Percentiles rank a stretch among this genome's conserved stretches.
Evolutionary conservation across 92 coral and sea anemone species (phyloP).

Genomic region (Epizoanthus ramosus): DNA sequence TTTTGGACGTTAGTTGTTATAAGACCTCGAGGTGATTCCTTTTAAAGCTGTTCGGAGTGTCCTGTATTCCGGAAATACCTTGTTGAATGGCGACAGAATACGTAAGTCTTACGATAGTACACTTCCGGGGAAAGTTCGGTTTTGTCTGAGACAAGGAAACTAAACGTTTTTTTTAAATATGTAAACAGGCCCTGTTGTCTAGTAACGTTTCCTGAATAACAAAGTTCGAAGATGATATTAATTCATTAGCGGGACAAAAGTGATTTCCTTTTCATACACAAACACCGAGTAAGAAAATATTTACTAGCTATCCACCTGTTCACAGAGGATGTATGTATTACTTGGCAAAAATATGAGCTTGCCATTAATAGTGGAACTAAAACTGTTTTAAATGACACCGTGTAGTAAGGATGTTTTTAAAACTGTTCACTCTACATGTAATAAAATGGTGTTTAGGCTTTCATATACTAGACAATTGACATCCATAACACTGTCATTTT

Average conservation of each 20-base stretch:
- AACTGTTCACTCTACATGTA: too few species aligned
- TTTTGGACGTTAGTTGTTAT: too few species aligned
- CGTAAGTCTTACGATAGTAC: constrained; percentile 39
- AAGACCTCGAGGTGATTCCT: neutral
- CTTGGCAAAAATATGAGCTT: too few species aligned
- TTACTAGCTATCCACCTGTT: too few species aligned
- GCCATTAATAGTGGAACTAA: too few species aligned
- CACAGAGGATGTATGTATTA: too few species aligned
- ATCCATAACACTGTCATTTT: neutral
- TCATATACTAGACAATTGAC: neutral
- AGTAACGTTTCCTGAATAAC: constrained; percentile 18
- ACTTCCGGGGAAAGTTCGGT: constrained; percentile 42
- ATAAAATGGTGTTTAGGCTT: too few species aligned
- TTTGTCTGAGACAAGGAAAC: constrained; percentile 23
- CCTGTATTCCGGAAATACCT: constrained; percentile 29
- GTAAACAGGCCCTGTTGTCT: constrained; percentile 38
- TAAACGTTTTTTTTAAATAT: neutral
- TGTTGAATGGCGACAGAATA: constrained; percentile 7
- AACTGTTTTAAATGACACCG: too few species aligned
- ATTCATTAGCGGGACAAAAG: neutral
- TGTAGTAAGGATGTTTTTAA: too few species aligned
- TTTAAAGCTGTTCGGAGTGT: constrained; percentile 5
- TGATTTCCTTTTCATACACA: constrained; percentile 12
- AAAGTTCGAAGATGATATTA: neutral
- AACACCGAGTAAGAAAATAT: neutral